Percentiles rank a stretch among this genome's conserved stretches.
These are phyloP conservation scores for Ameiurus melas DNA, from an alignment of 2,113 vertebrate genomes.

Conservation along the genomic window DNA sequence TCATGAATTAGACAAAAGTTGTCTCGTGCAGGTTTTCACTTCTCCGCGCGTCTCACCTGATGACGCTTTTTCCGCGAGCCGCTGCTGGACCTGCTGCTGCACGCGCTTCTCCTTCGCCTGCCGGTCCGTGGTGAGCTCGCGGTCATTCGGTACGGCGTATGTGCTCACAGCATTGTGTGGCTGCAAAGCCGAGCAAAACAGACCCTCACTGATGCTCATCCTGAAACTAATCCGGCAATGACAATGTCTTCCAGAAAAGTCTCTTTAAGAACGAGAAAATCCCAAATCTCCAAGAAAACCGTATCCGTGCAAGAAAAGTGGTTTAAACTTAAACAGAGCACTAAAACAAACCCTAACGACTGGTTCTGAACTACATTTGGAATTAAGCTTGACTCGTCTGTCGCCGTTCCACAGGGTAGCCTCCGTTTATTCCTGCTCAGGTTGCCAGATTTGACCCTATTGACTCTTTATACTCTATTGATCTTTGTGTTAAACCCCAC, in stretches of 20 bases:
- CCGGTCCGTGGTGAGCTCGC: slow-evolving; percentile 59
- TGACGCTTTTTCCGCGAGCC: slow-evolving; percentile 70
- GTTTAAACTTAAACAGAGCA: background rate
- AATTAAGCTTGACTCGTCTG: background rate
- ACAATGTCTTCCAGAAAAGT: background rate
- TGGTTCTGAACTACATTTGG: background rate
- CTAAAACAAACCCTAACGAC: background rate
- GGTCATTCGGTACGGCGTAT: slow-evolving; percentile 68
- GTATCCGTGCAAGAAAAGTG: background rate
- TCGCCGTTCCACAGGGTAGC: background rate
- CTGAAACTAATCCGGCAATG: background rate
- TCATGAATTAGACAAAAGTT: background rate
- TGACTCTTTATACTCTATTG: background rate
- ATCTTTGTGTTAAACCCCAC: background rate
- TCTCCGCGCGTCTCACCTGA: slow-evolving; percentile 43
- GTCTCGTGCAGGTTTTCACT: background rate
- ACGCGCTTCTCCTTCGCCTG: slow-evolving; percentile 65
- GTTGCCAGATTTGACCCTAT: slow-evolving; percentile 21
- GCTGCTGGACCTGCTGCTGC: slow-evolving; percentile 74
- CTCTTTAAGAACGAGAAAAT: background rate
- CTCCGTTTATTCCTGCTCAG: background rate
- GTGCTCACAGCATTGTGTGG: slow-evolving; percentile 69
- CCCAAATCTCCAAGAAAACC: background rate
- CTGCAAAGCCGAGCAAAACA: slow-evolving; percentile 73
- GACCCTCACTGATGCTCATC: slow-evolving; percentile 63